These are phyloP conservation scores for Hydractinia symbiolongicarpus DNA, from an alignment of 30 jellyfish, hydroid and myxozoan genomes.

Conservation along the genomic window DNA sequence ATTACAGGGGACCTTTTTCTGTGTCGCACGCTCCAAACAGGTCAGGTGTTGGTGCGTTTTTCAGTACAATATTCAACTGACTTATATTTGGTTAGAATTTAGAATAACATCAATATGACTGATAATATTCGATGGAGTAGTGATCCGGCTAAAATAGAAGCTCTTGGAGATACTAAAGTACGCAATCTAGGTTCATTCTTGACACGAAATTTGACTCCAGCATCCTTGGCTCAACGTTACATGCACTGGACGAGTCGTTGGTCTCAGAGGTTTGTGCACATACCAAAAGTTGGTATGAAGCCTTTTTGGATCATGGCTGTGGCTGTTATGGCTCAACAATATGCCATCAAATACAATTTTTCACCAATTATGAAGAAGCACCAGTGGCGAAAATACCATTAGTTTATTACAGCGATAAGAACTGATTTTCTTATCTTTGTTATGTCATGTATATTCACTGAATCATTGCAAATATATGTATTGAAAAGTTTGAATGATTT, in stretches of 20 bases:
- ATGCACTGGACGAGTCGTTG: slow-evolving; percentile 29
- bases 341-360: slow-evolving; percentile 23
- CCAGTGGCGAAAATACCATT: slow-evolving; percentile 36
- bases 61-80: too few relatives aligned
- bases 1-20: too few relatives aligned
- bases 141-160: slow-evolving; percentile 33
- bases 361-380: slow-evolving; percentile 30
- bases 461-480: too few relatives aligned
- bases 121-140: slow-evolving; percentile 33
- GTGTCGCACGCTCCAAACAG: too few relatives aligned
- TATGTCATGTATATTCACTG: too few relatives aligned
- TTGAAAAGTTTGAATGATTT: too few relatives aligned
- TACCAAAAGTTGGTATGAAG: slow-evolving; percentile 36
- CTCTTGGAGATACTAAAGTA: slow-evolving; percentile 27
- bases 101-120: not conserved
- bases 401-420: not conserved
- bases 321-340: slow-evolving; percentile 27
- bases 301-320: slow-evolving; percentile 38
- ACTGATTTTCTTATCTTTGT: too few relatives aligned
- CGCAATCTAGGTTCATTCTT: slow-evolving; percentile 21
- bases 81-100: too few relatives aligned
- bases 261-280: slow-evolving; percentile 13
- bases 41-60: too few relatives aligned
- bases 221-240: slow-evolving; percentile 30
- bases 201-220: slow-evolving; percentile 25